A percentile compares a stretch with the other conserved stretches of the same genome.
These are phyloP conservation scores for Pangasius macronema DNA, from an alignment of 2,797 vertebrate genomes.

Conservation along the genomic window DNA sequence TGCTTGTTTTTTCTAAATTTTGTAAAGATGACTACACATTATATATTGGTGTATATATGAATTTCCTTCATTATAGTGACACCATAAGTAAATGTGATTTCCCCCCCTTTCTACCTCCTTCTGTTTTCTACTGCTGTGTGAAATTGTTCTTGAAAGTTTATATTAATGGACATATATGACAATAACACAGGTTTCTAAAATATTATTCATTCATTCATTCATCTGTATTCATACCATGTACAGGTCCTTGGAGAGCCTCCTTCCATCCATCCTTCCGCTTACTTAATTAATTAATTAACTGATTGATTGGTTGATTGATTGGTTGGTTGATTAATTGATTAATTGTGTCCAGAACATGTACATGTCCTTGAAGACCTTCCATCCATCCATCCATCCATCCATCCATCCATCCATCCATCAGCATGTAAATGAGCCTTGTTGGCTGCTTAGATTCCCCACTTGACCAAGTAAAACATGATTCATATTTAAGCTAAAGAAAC, in stretches of 20 bases:
- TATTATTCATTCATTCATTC: background rate
- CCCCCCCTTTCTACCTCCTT: background rate
- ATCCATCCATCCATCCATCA: background rate
- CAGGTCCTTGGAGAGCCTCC: background rate
- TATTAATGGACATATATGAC: too few species aligned
- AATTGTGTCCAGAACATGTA: background rate
- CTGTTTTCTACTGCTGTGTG: background rate
- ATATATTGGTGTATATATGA: background rate
- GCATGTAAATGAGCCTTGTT: background rate
- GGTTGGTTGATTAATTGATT: background rate
- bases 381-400: background rate
- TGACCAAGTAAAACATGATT: background rate
- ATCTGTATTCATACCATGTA: background rate
- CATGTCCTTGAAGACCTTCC: background rate
- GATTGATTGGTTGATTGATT: background rate
- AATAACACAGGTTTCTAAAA: background rate
- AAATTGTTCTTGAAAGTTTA: too few species aligned
- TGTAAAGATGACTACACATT: background rate
- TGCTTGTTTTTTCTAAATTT: background rate
- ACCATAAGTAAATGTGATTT: background rate
- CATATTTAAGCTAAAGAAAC: background rate
- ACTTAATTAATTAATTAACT: too few species aligned
- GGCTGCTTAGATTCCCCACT: background rate
- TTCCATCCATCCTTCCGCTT: background rate
- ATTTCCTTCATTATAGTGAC: background rate